A percentile compares a stretch with the other conserved stretches of the same genome.
Evolutionary conservation across 1,140 invertebrate genomes (phyloP).

Genomic region (Apolygus lucorum): DNA sequence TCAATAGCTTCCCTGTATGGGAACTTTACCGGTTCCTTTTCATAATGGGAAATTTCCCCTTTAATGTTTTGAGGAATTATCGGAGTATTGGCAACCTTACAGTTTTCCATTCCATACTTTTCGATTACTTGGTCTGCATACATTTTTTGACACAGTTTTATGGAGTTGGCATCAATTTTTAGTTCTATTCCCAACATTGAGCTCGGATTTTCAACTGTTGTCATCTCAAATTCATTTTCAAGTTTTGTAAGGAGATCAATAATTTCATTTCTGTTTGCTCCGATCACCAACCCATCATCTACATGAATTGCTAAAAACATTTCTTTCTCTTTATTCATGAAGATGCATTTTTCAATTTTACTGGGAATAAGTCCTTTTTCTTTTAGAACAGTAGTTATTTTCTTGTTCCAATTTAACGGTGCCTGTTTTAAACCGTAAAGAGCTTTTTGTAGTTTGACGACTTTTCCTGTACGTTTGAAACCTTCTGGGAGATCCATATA

Average conservation of each 20-base stretch:
- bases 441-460: conserved; percentile 34
- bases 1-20: conserved; percentile 39
- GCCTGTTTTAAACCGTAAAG: conserved; percentile 41
- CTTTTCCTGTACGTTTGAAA: conserved; percentile 34
- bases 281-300: conserved; percentile 12
- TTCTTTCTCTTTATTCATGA: neutral
- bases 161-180: neutral
- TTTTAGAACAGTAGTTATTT: conserved; percentile 11
- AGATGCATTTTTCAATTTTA: neutral
- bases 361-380: conserved; percentile 10
- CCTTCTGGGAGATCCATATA: conserved; percentile 40
- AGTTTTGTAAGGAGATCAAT: neutral
- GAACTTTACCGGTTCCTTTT: too few relatives aligned
- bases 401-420: conserved; percentile 34
- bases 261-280: neutral
- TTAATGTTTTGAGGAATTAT: conserved; percentile 3
- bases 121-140: conserved; percentile 3
- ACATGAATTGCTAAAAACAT: conserved; percentile 19
- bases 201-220: neutral
- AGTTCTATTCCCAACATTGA: conserved; percentile 18
- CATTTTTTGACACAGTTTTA: neutral
- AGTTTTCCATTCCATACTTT: conserved; percentile 15
- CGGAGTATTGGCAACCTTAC: conserved; percentile 12
- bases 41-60: too few relatives aligned
- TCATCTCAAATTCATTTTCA: conserved; percentile 12